These are phyloP conservation scores for Hydriomena furcata DNA, from an alignment of 2,888 invertebrate genomes.

Conservation along the genomic window DNA sequence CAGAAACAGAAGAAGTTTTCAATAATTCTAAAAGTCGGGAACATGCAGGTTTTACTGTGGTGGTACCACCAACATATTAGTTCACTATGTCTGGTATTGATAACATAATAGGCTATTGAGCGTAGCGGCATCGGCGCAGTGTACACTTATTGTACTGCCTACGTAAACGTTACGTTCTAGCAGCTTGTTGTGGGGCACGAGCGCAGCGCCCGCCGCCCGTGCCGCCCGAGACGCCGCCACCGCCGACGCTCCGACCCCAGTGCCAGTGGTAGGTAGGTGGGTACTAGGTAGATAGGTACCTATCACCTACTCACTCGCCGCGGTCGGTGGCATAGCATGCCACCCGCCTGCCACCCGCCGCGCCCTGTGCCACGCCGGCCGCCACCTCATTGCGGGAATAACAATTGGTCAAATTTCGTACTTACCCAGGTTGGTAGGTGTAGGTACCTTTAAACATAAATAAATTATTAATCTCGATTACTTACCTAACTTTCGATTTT, in stretches of 20 bases:
- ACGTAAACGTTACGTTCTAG: conserved; percentile 81
- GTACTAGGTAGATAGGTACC: conserved; percentile 10
- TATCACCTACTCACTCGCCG: conserved; percentile 66
- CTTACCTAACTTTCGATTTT: no score
- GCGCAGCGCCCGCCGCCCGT: conserved; percentile 59
- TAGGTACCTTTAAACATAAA: no score
- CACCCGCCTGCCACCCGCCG: conserved; percentile 71
- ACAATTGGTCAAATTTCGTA: conserved; percentile 73
- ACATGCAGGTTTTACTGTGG: no score
- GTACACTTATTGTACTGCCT: conserved; percentile 44
- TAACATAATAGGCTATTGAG: no score
- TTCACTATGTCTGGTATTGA: no score
- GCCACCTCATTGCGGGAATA: conserved; percentile 75
- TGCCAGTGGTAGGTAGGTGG: conserved; percentile 23
- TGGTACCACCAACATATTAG: no score
- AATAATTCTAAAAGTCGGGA: no score
- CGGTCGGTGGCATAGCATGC: conserved; percentile 60
- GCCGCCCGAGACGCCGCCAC: conserved; percentile 38
- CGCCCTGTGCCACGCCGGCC: conserved; percentile 46
- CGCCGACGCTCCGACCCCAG: conserved; percentile 51
- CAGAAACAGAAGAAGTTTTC: no score
- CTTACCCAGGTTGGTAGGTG: no score
- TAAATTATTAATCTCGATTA: no score
- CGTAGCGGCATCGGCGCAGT: not conserved
- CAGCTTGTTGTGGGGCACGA: conserved; percentile 82